Evolutionary conservation across 2,113 vertebrate genomes (phyloP).

Genomic region (Tinamus guttatus): DNA sequence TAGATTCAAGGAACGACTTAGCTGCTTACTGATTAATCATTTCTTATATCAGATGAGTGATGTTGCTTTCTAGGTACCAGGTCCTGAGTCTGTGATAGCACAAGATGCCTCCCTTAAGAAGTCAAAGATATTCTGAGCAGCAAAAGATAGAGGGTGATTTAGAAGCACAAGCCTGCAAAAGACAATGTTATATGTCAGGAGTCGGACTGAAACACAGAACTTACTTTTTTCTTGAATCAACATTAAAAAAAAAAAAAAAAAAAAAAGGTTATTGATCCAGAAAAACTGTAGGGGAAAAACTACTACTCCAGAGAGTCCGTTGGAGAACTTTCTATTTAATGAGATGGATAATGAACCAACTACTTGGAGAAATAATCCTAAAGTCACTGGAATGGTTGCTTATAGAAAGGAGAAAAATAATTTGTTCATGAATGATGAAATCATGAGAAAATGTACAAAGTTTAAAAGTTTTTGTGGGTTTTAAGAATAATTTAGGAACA

Average conservation of each 20-base stretch:
- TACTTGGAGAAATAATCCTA: not conserved
- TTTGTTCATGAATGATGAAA: not conserved
- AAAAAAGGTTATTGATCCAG: too few species aligned
- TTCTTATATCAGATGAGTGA: not conserved
- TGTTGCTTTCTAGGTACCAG: not conserved
- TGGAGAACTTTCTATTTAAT: not conserved
- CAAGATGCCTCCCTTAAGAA: accelerated
- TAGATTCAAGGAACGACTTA: not conserved
- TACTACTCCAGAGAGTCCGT: not conserved
- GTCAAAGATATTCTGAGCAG: not conserved
- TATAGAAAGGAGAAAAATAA: not conserved
- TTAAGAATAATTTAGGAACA: not conserved
- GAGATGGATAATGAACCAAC: not conserved
- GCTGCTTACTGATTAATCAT: not conserved
- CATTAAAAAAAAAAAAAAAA: too few species aligned
- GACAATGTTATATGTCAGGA: not conserved
- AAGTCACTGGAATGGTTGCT: not conserved
- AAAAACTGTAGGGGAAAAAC: accelerated
- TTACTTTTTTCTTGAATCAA: not conserved
- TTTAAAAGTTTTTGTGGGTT: not conserved
- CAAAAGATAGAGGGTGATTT: not conserved
- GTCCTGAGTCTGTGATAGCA: not conserved
- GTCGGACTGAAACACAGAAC: not conserved
- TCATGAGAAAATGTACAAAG: accelerated
- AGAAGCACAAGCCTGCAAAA: not conserved